These are phyloP conservation scores for Brienomyrus longianalis DNA, from an alignment of 2,113 vertebrate species.

Conservation along the genomic window DNA sequence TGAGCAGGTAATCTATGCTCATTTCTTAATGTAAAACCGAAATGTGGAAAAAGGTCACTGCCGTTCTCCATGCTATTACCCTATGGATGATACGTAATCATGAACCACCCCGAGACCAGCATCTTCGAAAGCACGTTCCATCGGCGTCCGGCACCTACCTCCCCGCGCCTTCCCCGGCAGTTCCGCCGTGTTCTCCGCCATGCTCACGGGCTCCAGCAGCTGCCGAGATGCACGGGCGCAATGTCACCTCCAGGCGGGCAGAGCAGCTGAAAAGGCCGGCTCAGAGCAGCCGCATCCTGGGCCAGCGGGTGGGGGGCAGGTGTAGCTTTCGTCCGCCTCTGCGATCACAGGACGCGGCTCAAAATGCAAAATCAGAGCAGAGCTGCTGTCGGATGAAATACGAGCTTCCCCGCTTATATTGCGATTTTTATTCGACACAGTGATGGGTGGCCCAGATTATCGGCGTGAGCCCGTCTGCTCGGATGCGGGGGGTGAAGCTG, in stretches of 20 bases:
- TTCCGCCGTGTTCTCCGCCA: slow-evolving; percentile 48
- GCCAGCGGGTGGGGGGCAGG: slow-evolving; percentile 14
- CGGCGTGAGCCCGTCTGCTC: neutral
- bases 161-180: slow-evolving; percentile 31
- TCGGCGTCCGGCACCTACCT: slow-evolving; percentile 43
- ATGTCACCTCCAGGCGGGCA: slow-evolving; percentile 36
- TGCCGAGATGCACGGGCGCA: slow-evolving; percentile 18
- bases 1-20: neutral
- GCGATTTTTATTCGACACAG: neutral
- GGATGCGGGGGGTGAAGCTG: neutral
- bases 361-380: neutral
- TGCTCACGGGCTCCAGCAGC: slow-evolving; percentile 30
- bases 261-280: slow-evolving; percentile 31
- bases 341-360: neutral
- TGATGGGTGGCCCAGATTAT: neutral
- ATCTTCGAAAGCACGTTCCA: neutral
- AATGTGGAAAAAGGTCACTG: neutral
- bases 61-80: neutral
- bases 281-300: slow-evolving; percentile 28
- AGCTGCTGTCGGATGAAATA: neutral
- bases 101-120: neutral
- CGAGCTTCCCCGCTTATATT: neutral
- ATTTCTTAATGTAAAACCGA: neutral
- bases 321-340: slow-evolving; percentile 29
- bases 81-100: neutral